phyloP scores from a whole-genome alignment of 2,888 invertebrate species.

The Pyrrhia umbra region DNA sequence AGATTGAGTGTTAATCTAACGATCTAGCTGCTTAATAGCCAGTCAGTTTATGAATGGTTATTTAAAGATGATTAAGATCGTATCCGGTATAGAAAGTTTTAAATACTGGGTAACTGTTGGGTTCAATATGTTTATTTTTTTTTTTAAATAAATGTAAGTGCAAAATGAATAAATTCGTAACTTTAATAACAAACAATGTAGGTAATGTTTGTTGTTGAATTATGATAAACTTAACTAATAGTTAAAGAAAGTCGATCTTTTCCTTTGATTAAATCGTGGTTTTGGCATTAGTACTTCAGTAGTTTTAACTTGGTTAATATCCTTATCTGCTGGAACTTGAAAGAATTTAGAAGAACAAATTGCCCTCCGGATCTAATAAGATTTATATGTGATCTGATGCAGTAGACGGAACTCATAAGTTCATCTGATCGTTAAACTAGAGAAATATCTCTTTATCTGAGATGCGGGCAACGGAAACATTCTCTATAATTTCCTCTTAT shows the following conservation, averaged over 20 bases:
- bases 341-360: slow-evolving; percentile 51
- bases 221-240: slow-evolving; percentile 36
- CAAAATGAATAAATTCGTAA: no score
- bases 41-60: slow-evolving; percentile 58
- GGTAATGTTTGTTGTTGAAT: no score
- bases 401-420: slow-evolving; percentile 57
- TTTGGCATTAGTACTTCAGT: slow-evolving; percentile 15
- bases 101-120: slow-evolving; percentile 45
- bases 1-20: slow-evolving; percentile 60
- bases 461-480: slow-evolving; percentile 86
- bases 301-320: slow-evolving; percentile 28
- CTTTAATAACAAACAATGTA: slow-evolving; percentile 11
- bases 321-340: slow-evolving; percentile 39
- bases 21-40: slow-evolving; percentile 66
- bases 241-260: slow-evolving; percentile 35
- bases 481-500: slow-evolving; percentile 81
- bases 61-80: slow-evolving; percentile 63
- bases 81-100: slow-evolving; percentile 65
- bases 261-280: slow-evolving; percentile 38
- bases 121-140: slow-evolving; percentile 42
- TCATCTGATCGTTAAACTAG: slow-evolving; percentile 67
- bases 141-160: no score
- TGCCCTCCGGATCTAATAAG: slow-evolving; percentile 57
- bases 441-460: slow-evolving; percentile 72
- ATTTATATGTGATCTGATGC: slow-evolving; percentile 59